A percentile compares a stretch with the other conserved stretches of the same genome.
These are phyloP conservation scores for Acheta domesticus DNA, from an alignment of 2,888 invertebrate species.

Conservation along the genomic window DNA sequence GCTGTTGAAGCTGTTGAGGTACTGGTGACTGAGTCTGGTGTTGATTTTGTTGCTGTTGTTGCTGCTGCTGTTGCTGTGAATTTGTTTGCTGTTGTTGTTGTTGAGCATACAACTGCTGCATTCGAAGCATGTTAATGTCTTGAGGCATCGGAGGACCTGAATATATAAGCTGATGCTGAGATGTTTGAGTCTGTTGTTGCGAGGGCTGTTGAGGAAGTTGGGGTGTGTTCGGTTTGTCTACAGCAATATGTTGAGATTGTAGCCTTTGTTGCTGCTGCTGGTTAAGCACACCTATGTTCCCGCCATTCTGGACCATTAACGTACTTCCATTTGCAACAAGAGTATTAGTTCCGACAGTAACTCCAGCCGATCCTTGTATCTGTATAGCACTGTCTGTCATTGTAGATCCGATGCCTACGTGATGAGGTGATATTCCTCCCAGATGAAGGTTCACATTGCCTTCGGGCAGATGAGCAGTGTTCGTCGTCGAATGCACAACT, in stretches of 20 bases:
- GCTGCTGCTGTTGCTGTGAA: constrained; percentile 27
- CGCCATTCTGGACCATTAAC: constrained; percentile 25
- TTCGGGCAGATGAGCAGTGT: not conserved
- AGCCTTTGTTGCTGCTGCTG: constrained; percentile 24
- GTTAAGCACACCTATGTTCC: constrained; percentile 19
- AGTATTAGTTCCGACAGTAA: constrained; percentile 3
- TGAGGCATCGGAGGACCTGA: constrained; percentile 25
- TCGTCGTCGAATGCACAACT: not conserved
- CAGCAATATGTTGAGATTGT: constrained; percentile 19
- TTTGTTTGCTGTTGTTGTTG: constrained; percentile 38
- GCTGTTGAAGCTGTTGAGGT: constrained; percentile 29
- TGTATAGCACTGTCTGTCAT: not conserved
- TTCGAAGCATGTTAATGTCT: constrained; percentile 28
- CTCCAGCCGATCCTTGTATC: not conserved
- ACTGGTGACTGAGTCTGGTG: constrained; percentile 41
- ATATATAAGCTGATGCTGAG: constrained; percentile 39
- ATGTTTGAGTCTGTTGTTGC: constrained; percentile 38
- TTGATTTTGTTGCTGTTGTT: constrained; percentile 41
- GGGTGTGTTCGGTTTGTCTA: not conserved
- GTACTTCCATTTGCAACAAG: not conserved
- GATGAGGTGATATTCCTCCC: not conserved
- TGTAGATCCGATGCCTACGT: not conserved
- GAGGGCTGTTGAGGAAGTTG: constrained; percentile 22
- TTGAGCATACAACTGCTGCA: constrained; percentile 40
- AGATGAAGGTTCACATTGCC: not conserved